Conservation (phyloP, 2,888 invertebrate species). For the Pantelozetes paolii region DNA sequence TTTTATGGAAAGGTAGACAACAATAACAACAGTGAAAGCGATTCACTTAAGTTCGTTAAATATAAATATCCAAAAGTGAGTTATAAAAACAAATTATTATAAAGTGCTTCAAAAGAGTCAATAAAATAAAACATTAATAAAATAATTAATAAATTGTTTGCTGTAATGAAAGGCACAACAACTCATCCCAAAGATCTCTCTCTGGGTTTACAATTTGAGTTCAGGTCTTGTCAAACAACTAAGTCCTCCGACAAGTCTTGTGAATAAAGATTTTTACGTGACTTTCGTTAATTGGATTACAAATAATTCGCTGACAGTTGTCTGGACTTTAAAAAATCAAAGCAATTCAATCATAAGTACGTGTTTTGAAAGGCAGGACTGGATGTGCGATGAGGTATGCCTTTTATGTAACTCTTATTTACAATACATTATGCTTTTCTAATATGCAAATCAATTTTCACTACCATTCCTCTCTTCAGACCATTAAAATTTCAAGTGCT, state of each 20-base stretch:
- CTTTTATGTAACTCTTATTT: background rate
- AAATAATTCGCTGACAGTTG: constrained; percentile 34
- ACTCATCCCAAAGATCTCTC: background rate
- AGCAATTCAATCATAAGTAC: constrained; percentile 32
- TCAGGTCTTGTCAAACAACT: background rate
- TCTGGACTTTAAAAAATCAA: constrained; percentile 42
- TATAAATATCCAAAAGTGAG: constrained; percentile 35
- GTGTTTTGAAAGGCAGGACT: constrained; percentile 34
- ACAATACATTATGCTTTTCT: background rate
- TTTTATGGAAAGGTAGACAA: constrained; percentile 27
- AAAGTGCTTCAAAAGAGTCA: background rate
- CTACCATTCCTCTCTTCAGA: background rate
- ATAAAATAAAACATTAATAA: background rate
- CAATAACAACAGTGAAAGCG: background rate
- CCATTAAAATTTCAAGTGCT: constrained; percentile 24
- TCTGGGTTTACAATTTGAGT: constrained; percentile 27
- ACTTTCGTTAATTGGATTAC: constrained; percentile 40
- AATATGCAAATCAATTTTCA: background rate
- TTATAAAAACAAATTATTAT: background rate
- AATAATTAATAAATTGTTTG: background rate
- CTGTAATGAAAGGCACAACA: constrained; percentile 20
- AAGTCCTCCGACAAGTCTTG: background rate
- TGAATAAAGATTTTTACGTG: constrained; percentile 39
- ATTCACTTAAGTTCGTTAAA: constrained; percentile 14
- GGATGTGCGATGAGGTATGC: constrained; percentile 40